phyloP scores from a whole-genome alignment of 2,797 vertebrate genomes.

The Chrysocyon brachyurus region DNA sequence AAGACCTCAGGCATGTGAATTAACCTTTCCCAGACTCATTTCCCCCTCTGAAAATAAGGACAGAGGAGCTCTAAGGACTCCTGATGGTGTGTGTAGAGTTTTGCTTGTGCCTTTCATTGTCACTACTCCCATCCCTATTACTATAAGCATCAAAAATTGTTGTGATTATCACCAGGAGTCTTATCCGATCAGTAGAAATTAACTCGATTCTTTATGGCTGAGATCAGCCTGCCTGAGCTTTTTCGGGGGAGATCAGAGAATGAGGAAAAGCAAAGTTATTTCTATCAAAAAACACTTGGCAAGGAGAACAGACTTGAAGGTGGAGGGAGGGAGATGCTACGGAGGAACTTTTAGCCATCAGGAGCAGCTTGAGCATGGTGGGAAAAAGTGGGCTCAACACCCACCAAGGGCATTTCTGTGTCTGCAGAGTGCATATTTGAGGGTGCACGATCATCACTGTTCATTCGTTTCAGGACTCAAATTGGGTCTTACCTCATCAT shows the following conservation, averaged over 20 bases:
- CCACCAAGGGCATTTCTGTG: rapidly evolving
- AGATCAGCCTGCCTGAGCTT: background rate
- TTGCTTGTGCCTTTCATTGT: background rate
- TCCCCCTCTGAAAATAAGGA: background rate
- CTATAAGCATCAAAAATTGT: background rate
- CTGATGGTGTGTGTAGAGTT: no score
- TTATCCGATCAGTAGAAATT: background rate
- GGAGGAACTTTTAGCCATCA: background rate
- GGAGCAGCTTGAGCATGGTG: background rate
- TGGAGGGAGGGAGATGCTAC: background rate
- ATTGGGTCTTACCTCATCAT: rapidly evolving
- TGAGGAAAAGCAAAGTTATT: background rate
- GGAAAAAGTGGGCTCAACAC: background rate
- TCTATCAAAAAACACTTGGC: background rate
- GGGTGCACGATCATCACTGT: rapidly evolving
- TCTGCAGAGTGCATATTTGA: background rate
- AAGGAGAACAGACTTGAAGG: background rate
- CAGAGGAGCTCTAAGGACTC: background rate
- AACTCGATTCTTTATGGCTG: background rate
- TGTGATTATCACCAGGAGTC: background rate
- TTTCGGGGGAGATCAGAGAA: background rate
- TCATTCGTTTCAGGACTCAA: background rate
- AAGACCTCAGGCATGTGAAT: background rate
- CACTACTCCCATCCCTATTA: background rate
- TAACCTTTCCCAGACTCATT: background rate